A percentile compares a stretch with the other conserved stretches of the same genome.
Evolutionary conservation across 2,113 vertebrate genomes (phyloP).

Genomic region (Lanius collurio): DNA sequence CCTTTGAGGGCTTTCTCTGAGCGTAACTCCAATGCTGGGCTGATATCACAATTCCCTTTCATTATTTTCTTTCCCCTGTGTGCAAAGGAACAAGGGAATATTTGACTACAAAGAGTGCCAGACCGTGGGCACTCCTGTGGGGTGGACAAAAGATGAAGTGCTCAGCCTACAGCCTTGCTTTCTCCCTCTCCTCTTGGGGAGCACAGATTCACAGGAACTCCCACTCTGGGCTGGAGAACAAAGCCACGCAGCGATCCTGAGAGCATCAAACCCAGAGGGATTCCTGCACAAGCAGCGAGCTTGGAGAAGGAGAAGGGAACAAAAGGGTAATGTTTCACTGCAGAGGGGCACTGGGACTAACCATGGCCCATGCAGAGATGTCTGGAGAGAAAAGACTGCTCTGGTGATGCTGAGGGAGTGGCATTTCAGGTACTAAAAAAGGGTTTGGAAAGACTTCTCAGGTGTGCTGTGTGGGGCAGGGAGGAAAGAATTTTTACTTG

Average conservation of each 20-base stretch:
- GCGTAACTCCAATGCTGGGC: neutral
- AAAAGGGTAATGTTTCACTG: neutral
- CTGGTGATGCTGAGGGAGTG: neutral
- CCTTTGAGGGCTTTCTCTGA: neutral
- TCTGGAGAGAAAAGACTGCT: neutral
- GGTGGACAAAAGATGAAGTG: neutral
- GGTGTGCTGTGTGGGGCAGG: neutral
- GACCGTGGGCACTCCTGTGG: neutral
- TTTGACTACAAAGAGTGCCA: neutral
- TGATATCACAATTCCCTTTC: neutral
- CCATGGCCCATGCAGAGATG: rapidly evolving
- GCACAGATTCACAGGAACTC: rapidly evolving
- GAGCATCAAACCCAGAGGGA: neutral
- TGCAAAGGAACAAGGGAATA: neutral
- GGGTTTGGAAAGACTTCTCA: neutral
- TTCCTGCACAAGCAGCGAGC: neutral
- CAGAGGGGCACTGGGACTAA: rapidly evolving
- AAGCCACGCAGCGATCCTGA: neutral
- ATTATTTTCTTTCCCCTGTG: neutral
- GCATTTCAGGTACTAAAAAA: neutral
- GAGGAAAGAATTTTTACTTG: neutral
- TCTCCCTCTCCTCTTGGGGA: neutral
- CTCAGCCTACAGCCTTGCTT: neutral
- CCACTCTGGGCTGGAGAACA: neutral
- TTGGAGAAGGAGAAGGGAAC: neutral